A percentile compares a stretch with the other conserved stretches of the same genome.
phyloP scores from a whole-genome alignment of 2,113 vertebrate genomes.

The Mastomys natalensis region DNA sequence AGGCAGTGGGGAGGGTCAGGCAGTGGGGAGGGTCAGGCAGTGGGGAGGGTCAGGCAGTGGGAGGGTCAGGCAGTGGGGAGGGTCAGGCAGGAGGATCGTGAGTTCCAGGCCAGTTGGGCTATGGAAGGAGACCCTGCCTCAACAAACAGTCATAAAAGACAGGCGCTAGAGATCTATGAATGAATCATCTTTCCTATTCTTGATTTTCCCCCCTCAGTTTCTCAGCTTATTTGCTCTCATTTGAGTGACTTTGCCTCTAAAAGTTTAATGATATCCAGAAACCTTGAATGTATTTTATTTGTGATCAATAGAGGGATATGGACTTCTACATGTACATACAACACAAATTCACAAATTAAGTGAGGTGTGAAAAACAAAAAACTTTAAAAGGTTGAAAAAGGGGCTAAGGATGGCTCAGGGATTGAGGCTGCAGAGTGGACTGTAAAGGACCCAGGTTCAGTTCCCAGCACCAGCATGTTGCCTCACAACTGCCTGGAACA shows the following conservation, averaged over 20 bases:
- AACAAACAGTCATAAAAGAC: not conserved
- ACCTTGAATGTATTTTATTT: not conserved
- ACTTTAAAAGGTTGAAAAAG: not conserved
- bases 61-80: not conserved
- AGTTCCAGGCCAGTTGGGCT: not conserved
- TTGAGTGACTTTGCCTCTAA: not conserved
- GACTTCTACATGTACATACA: not conserved
- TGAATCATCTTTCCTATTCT: not conserved
- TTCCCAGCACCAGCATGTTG: not conserved
- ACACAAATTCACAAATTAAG: not conserved
- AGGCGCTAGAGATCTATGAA: not conserved
- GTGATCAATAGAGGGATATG: not conserved
- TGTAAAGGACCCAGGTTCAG: not conserved
- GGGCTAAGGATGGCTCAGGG: not conserved
- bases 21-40: not conserved
- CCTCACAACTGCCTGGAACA: not conserved
- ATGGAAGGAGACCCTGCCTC: not conserved
- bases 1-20: too few relatives aligned
- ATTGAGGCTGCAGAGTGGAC: not conserved
- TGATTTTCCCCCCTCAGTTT: not conserved
- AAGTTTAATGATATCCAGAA: not conserved
- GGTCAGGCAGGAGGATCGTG: not conserved
- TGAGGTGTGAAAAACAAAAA: not conserved
- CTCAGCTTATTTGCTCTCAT: not conserved
- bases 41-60: too few relatives aligned